Conservation (phyloP, 2,113 vertebrate genomes). For the Sander lucioperca region DNA sequence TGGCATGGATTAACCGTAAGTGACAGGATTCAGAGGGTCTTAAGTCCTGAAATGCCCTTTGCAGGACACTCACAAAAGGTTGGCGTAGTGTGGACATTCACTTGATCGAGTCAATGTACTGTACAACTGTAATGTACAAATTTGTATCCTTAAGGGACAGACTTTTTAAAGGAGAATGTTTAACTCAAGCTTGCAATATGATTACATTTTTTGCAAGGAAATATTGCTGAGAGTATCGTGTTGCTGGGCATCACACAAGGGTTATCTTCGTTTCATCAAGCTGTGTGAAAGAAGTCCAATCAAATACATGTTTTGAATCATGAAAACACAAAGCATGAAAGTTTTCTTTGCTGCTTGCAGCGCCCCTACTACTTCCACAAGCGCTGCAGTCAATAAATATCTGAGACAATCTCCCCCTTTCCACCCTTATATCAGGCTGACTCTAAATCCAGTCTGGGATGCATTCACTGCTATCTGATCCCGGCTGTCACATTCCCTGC, state of each 20-base stretch:
- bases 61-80: slow-evolving; percentile 31
- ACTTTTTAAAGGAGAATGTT: slow-evolving; percentile 10
- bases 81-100: slow-evolving; percentile 1
- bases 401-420: slow-evolving; percentile 64
- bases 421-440: slow-evolving; percentile 58
- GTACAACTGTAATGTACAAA: slow-evolving; percentile 51
- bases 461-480: slow-evolving; percentile 76
- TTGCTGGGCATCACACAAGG: not conserved
- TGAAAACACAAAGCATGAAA: slow-evolving; percentile 25
- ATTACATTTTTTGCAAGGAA: slow-evolving; percentile 4
- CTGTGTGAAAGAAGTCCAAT: slow-evolving; percentile 14
- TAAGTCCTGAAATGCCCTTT: slow-evolving; percentile 28
- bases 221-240: not conserved
- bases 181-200: slow-evolving; percentile 22
- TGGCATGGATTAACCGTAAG: slow-evolving; percentile 39
- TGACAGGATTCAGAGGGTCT: slow-evolving; percentile 48
- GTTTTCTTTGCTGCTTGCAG: slow-evolving; percentile 28
- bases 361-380: slow-evolving; percentile 24
- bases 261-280: slow-evolving; percentile 2
- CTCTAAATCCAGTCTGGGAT: slow-evolving; percentile 74
- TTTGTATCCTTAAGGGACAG: slow-evolving; percentile 19
- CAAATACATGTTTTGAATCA: not conserved
- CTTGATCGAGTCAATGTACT: slow-evolving; percentile 25
- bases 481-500: slow-evolving; percentile 52
- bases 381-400: slow-evolving; percentile 68